Conservation (phyloP, 2,888 invertebrate genomes). For the Lithophane socia region DNA sequence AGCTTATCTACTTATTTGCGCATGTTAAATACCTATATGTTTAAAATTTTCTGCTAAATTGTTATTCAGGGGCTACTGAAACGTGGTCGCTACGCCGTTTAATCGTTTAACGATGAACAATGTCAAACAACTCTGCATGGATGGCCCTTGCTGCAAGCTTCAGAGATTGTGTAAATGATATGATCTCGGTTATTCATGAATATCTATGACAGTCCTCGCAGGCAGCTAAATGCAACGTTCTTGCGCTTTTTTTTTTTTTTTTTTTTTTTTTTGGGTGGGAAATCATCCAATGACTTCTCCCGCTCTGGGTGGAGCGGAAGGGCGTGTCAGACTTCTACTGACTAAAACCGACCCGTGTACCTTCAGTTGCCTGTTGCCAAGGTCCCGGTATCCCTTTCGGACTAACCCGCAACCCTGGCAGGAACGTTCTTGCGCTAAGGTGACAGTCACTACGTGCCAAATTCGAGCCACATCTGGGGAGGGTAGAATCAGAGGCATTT, state of each 20-base stretch:
- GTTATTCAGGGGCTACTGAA: not conserved
- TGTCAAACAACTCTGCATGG: conserved; percentile 8
- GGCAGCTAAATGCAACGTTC: conserved; percentile 17
- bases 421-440: conserved; percentile 12
- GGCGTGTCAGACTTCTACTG: no score
- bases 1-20: not conserved
- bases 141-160: conserved; percentile 18
- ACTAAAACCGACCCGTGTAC: no score
- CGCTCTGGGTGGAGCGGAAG: no score
- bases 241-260: no score
- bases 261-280: no score
- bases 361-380: no score
- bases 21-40: not conserved
- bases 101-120: conserved; percentile 1
- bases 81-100: not conserved
- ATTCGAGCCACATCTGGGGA: not conserved
- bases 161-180: conserved; percentile 17
- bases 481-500: not conserved
- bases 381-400: no score
- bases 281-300: no score
- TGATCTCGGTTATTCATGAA: conserved; percentile 30
- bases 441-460: not conserved
- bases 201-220: conserved; percentile 18
- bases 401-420: no score
- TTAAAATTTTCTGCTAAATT: not conserved